Conservation (phyloP, 2,797 vertebrate genomes). For the Sylvilagus floridanus region DNA sequence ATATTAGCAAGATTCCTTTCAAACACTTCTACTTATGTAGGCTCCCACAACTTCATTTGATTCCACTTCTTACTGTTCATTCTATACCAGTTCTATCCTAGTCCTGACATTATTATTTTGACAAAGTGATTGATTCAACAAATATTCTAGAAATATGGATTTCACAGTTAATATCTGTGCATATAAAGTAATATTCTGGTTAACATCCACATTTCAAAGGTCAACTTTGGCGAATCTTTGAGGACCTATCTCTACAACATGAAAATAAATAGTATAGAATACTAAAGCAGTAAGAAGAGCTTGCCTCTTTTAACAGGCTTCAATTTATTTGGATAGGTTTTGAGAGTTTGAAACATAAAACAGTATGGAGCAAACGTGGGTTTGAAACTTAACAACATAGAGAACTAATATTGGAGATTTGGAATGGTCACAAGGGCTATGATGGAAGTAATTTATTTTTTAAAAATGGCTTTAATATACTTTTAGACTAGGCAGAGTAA, state of each 20-base stretch:
- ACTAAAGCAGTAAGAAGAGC: not conserved
- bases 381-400: not conserved
- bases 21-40: not conserved
- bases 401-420: not conserved
- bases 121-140: not conserved
- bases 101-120: not conserved
- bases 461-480: not conserved
- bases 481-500: not conserved
- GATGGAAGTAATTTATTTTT: not conserved
- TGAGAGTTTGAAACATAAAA: not conserved
- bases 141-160: not conserved
- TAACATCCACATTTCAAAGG: not conserved
- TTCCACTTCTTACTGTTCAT: not conserved
- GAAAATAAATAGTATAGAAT: not conserved
- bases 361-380: not conserved
- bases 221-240: not conserved
- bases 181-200: not conserved
- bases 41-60: not conserved
- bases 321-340: not conserved
- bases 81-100: not conserved
- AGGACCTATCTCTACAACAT: not conserved
- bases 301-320: not conserved
- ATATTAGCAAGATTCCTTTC: not conserved
- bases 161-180: not conserved
- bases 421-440: not conserved